Evolutionary conservation across 1,140 invertebrate genomes (phyloP).

Genomic region (Heliconius eleuchia): DNA sequence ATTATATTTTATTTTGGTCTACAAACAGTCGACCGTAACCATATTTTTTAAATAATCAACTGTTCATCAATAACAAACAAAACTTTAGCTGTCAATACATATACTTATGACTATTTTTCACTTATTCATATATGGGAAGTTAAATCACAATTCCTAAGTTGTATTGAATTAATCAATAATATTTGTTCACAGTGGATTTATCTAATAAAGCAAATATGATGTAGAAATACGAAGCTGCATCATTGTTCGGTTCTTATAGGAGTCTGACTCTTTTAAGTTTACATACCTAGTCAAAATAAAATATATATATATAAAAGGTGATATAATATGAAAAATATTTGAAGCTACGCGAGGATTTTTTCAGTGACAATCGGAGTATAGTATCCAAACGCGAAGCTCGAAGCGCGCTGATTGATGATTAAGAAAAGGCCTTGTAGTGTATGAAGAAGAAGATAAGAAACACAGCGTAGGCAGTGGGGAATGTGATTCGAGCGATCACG

Average conservation of each 20-base stretch:
- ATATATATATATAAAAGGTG: not conserved
- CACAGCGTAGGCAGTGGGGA: conserved; percentile 94
- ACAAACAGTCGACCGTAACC: not conserved
- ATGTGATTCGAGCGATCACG: conserved; percentile 95
- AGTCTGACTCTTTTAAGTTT: not conserved
- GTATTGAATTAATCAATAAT: conserved; percentile 59
- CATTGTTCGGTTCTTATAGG: conserved; percentile 20
- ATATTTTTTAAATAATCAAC: not conserved
- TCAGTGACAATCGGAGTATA: conserved; percentile 42
- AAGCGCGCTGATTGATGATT: conserved; percentile 69
- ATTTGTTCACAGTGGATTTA: conserved; percentile 53
- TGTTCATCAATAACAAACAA: conserved; percentile 14
- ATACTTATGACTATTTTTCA: conserved; percentile 31
- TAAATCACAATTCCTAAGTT: conserved; percentile 60
- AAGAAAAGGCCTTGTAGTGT: conserved; percentile 90
- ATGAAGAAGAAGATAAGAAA: conserved; percentile 97
- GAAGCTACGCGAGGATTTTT: not conserved
- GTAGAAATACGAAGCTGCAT: conserved; percentile 46
- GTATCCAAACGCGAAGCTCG: conserved; percentile 47
- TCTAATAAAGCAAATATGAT: conserved; percentile 52
- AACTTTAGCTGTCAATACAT: not conserved
- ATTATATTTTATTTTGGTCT: not conserved
- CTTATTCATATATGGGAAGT: conserved; percentile 36
- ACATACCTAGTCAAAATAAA: not conserved
- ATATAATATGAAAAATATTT: not conserved